Base-by-base conservation (phyloP, 2,113 vertebrate species). In the Aplodontia rufa region DNA sequence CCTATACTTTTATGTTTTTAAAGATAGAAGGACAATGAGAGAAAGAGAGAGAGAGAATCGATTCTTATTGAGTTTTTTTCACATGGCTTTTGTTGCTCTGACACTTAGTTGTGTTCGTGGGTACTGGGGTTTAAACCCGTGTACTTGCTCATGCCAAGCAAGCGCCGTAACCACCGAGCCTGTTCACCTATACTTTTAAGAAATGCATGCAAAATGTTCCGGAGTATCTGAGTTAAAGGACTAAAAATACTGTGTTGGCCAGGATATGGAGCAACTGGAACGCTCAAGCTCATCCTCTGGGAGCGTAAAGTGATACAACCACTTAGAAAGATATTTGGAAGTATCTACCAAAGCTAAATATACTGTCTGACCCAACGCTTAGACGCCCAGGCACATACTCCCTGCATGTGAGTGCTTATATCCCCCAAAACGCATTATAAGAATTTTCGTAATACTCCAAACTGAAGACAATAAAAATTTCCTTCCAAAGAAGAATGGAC, bases 251-350 rank as follows among this genome's bases (percentile, higher is more conserved):
- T 40, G 4, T 1, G 10, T 49, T 92, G 93, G 72, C 79, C 80
- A 88, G 79, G 64, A 53, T 66, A 13, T 20, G 16, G 64, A 84
- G 79, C 79, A 85, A 88, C 47, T 92, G 80, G 60, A 79, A 64
- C n/a, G 47, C 78, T 76, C 82, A 37, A 20, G 49, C 26, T 37
- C 69, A 37, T 64, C 71, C 72, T 47, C n/a, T 49, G 10, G 55
- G 82, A 79, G 37, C 3, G 42, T 92, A 89, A 94, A 47, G 19
- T 92, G 93, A 96, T 84, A 92, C 6, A 88, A 71, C 37, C 53
- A 72, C 84, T 72, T 87, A 87, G 64, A 74, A 78, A 84, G 55
- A 26, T 84, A 82, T 79, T 66, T 88, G 45, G 72, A 74, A 80
- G 64, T 40, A 79, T 84, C 71, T 55, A 12, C 88, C 17, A 49